Conservation (phyloP, 2,888 invertebrate genomes). For the Pollenia labialis region DNA sequence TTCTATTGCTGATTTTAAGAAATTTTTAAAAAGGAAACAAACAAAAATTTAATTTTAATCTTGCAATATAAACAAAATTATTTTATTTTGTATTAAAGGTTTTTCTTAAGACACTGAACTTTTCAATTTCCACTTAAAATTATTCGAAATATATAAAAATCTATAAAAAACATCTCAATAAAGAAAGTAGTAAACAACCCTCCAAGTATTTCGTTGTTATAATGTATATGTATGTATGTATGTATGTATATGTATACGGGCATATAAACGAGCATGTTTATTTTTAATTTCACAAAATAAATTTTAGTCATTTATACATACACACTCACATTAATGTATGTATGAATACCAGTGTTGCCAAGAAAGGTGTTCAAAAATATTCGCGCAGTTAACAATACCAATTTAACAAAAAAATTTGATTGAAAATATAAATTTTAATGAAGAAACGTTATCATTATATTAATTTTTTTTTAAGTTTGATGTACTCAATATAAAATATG, state of each 20-base stretch:
- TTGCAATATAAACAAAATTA: neutral
- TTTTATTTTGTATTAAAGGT: neutral
- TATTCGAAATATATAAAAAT: neutral
- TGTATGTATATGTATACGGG: neutral
- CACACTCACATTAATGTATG: neutral
- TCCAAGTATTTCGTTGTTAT: constrained; percentile 22
- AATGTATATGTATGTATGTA: neutral
- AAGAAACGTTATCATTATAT: too few relatives aligned
- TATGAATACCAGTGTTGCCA: too few relatives aligned
- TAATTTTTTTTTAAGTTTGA: too few relatives aligned
- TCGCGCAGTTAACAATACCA: too few relatives aligned
- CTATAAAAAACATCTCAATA: constrained; percentile 24
- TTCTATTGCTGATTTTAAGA: too few relatives aligned
- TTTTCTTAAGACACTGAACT: neutral
- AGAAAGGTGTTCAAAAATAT: too few relatives aligned
- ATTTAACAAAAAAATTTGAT: too few relatives aligned
- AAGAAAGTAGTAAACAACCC: constrained; percentile 44
- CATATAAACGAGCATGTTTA: constrained; percentile 22
- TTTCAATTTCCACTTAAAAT: neutral
- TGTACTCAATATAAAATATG: too few relatives aligned
- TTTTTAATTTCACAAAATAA: constrained; percentile 56
- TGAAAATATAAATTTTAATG: too few relatives aligned
- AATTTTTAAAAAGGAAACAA: too few relatives aligned
- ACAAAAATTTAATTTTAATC: too few relatives aligned
- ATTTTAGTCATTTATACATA: constrained; percentile 11